Evolutionary conservation across 1,140 invertebrate species (phyloP).

Genomic region (Brachionus paranguensis): DNA sequence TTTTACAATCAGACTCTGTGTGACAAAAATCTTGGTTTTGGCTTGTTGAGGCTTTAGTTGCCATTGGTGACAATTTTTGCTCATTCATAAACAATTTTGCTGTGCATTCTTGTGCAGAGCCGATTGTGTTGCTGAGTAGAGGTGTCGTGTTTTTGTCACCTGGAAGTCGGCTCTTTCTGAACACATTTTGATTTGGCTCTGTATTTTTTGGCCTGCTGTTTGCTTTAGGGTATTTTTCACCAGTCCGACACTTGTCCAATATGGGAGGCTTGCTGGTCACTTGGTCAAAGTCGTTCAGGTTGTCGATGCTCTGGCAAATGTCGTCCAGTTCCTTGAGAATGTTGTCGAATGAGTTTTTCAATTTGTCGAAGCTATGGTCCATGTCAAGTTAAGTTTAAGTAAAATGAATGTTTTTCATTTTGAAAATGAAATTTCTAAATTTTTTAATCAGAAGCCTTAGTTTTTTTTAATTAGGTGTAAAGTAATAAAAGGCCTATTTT

Average conservation of each 20-base stretch:
- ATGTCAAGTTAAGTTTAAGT: background rate
- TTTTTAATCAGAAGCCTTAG: background rate
- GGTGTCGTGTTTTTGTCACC: background rate
- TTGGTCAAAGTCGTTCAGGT: conserved; percentile 6
- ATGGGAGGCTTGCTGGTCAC: background rate
- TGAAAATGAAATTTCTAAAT: background rate
- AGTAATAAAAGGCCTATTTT: background rate
- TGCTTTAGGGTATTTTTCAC: background rate
- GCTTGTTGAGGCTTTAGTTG: background rate
- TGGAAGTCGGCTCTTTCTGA: background rate
- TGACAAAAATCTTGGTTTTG: background rate
- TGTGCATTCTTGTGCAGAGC: conserved; percentile 34
- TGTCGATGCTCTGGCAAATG: conserved; percentile 24
- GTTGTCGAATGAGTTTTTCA: conserved; percentile 27
- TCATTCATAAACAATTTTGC: background rate
- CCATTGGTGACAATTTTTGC: background rate
- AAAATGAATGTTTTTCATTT: background rate
- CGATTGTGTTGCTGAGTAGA: background rate
- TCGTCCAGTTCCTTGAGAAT: conserved; percentile 36
- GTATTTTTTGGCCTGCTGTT: background rate
- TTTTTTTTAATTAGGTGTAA: background rate
- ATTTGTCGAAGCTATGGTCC: background rate
- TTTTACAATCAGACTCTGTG: background rate
- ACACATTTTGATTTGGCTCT: background rate
- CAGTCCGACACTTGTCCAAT: background rate